A percentile compares a stretch with the other conserved stretches of the same genome.
phyloP scores from a whole-genome alignment of 2,113 vertebrate genomes.

The Ptychochromis oligacanthus region DNA sequence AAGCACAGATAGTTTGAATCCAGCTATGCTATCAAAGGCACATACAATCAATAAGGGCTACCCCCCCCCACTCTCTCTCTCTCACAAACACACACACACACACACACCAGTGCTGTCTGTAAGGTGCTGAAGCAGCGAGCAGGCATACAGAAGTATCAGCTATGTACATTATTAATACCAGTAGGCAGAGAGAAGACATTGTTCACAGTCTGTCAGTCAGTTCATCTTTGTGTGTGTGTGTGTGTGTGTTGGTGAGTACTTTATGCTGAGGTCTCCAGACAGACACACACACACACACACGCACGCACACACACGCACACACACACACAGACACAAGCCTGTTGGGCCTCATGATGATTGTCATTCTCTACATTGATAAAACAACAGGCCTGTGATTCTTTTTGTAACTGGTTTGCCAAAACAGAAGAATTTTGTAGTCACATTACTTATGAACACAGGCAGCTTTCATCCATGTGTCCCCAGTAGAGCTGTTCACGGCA shows the following conservation, averaged over 20 bases:
- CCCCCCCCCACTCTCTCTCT: not conserved
- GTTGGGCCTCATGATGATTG: not conserved
- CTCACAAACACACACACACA: not conserved
- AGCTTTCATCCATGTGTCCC: not conserved
- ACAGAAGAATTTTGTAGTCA: not conserved
- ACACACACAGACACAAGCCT: not conserved
- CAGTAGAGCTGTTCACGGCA: not conserved
- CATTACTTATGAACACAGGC: not conserved
- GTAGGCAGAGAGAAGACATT: slow-evolving; percentile 2
- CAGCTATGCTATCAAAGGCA: not conserved
- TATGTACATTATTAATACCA: slow-evolving; percentile 64
- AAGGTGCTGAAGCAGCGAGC: slow-evolving; percentile 77
- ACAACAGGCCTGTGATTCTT: not conserved
- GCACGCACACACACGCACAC: not conserved
- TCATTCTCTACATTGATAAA: not conserved
- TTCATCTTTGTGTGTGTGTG: not conserved
- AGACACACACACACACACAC: not conserved
- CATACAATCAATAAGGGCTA: slow-evolving; percentile 22
- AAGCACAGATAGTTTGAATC: slow-evolving; percentile 42
- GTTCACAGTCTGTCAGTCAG: slow-evolving; percentile 47
- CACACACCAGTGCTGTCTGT: slow-evolving; percentile 51
- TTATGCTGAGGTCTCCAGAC: slow-evolving; percentile 47
- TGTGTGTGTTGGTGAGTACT: not conserved
- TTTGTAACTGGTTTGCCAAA: not conserved
- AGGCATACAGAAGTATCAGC: slow-evolving; percentile 42